Conservation (phyloP, 2,797 vertebrate genomes). For the Cuniculus paca region DNA sequence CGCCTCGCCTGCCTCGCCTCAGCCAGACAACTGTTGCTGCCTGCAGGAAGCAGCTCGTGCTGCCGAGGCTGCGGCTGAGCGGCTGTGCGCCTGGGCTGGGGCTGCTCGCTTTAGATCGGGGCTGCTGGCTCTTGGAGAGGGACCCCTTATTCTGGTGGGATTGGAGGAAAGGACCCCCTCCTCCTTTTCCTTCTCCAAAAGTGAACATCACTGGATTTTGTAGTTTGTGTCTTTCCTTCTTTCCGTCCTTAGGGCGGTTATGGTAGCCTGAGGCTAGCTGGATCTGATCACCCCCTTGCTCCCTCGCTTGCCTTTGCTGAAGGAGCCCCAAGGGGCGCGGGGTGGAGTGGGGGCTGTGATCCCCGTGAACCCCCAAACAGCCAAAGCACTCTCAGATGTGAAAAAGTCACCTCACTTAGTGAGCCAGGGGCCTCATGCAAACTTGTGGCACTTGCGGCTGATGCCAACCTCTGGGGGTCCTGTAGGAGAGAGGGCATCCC, state of each 20-base stretch:
- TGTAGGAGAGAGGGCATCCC: not conserved
- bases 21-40: slow-evolving; percentile 90
- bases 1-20: slow-evolving; percentile 58
- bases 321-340: not conserved
- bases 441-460: slow-evolving; percentile 40
- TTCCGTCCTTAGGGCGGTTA: not conserved
- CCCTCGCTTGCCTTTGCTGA: slow-evolving; percentile 10
- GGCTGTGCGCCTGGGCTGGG: not conserved
- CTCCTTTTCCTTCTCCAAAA: not conserved
- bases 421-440: slow-evolving; percentile 60
- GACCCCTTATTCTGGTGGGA: not conserved
- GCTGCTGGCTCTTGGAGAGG: not conserved
- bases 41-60: slow-evolving; percentile 59
- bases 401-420: not conserved
- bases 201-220: not conserved
- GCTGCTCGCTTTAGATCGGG: not conserved
- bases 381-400: not conserved
- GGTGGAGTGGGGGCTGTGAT: no score
- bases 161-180: not conserved
- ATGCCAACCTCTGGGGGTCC: not conserved
- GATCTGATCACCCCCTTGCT: not conserved
- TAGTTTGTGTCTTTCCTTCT: not conserved
- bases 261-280: not conserved
- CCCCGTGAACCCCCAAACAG: not conserved
- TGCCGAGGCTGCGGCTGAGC: not conserved